Conservation (phyloP, 2,113 vertebrate genomes). For the Carettochelys insculpta region DNA sequence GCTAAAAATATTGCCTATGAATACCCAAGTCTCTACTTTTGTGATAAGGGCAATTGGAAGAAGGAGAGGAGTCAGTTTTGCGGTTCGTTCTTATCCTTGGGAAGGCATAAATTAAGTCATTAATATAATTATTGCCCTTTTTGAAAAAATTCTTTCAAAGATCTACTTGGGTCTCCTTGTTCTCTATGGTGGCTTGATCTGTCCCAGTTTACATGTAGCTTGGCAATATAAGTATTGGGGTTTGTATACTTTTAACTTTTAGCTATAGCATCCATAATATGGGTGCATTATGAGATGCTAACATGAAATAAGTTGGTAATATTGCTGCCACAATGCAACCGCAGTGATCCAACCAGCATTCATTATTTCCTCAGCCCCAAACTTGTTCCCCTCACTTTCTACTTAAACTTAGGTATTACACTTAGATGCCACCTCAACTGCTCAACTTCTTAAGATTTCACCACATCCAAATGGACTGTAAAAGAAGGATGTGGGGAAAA, state of each 20-base stretch:
- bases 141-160: neutral
- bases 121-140: neutral
- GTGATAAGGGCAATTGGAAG: neutral
- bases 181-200: neutral
- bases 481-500: neutral
- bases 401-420: neutral
- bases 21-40: neutral
- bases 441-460: neutral
- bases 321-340: neutral
- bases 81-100: neutral
- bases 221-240: neutral
- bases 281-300: neutral
- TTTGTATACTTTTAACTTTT: neutral
- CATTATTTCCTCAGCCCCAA: neutral
- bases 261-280: fast-evolving
- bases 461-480: neutral
- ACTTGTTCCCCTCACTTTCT: neutral
- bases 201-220: neutral
- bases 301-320: neutral
- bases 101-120: neutral
- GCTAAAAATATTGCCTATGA: neutral
- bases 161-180: neutral
- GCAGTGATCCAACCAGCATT: neutral
- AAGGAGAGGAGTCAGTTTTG: neutral
- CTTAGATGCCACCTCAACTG: neutral